Base-by-base conservation (phyloP, 2,797 vertebrate genomes). In the Esox lucius region DNA sequence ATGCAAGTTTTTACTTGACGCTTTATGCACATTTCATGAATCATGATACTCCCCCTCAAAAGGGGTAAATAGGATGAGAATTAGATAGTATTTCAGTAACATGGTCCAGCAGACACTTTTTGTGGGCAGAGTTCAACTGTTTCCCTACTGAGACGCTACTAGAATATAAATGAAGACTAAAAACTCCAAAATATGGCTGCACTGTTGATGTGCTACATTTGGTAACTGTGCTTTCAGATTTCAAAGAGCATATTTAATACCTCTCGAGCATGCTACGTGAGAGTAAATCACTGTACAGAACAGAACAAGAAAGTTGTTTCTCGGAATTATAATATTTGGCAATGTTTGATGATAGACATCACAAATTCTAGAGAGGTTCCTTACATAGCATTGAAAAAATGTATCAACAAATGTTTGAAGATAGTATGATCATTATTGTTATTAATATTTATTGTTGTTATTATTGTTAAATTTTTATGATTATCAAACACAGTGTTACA, bases 141-240 rank as follows among this genome's bases (percentile, higher is more conserved):
- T 82, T 81, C 82, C 87, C 84, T 81, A 74, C 70, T 65, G 86
- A 87, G 81, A 90, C 84, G 75, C 86, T 83, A 80, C 83, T 75
- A 76, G 84, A 90, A 89, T 90, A 79, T 84, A 87, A 91, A 90
- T 87, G 80, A 90, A 86, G 82, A 82, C 85, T 88, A 86, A 90
- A 87, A 86, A 89, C 74, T 72, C 56, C 83, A 86, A 85, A 90
- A 92, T 90, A 88, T 90, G 87, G 88, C 82, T 31, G 72, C 77
- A 87, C 86, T 83, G 81, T 88, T 89, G 81, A 91, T 89, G 89
- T 89, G 81, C 82, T 81, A 84, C 83, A 77, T 89, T 89, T 62
- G 80, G 85, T 80, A 85, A 67, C 75, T 85, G 81, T 51, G 79
- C 76, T 53, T 11, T 84, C 78, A 59, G 79, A 86, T 89, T 90